Base-by-base conservation (phyloP, 2,888 invertebrate species). In the Trachelus tabidus region DNA sequence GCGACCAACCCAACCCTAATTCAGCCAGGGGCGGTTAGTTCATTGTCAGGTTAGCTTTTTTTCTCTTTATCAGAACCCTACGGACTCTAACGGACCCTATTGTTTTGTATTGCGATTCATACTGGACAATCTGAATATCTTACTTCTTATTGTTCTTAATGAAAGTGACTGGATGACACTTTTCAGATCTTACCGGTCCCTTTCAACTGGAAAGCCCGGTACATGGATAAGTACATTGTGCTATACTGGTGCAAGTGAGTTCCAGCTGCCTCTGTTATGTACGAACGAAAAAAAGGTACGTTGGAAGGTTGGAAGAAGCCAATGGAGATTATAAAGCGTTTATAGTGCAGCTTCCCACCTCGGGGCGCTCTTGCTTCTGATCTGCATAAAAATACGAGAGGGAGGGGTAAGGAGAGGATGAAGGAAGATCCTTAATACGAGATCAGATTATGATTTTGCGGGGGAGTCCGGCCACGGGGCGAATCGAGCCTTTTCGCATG, bases 361-460 rank as follows among this genome's bases (percentile, higher is more conserved):
- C 87, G 80, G 87, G 90, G 90, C 89, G 85, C 87, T 87, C 88
- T 40, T 40, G 86, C 87, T 88, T 86, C 88, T 87, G 89, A 90
- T 90, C 89, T 90, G 90, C 90, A 90, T 90, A 89, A 90, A 90
- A 90, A 90, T 90, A 87, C 87, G 87, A 86, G 87, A 86, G 40
- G 85, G 81, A 77, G 40, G 79, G n/a, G 11, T 23, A 69, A 6
- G 23, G n/a, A 69, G 69, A 23, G 15, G 11, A 31, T 30, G 69
- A 11, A 33, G 33, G 69, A 69, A 69, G 69, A 69, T 69, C 69
- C 69, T 69, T 69, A 88, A 90, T 90, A 89, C 87, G 88, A 90
- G 89, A 90, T 90, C 89, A 88, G 90, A 90, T 89, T 90, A 90
- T 90, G 87, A 89, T 89, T 90, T 85, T 85, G 87, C 88, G 89